Conservation (phyloP, 2,888 invertebrate species). For the Ellobium chinense region DNA sequence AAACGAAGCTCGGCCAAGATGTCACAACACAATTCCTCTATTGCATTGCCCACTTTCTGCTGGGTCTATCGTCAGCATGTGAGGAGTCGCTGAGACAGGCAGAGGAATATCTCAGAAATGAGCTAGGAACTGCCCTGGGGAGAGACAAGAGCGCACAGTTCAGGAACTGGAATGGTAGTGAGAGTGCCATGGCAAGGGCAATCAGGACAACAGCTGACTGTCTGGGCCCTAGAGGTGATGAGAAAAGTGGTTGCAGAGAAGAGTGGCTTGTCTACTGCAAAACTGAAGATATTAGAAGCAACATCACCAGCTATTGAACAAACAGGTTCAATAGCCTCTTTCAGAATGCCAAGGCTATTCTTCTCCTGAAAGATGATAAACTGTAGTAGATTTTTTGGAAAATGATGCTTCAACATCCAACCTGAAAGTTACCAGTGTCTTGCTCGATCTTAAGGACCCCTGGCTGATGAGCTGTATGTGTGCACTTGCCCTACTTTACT, state of each 20-base stretch:
- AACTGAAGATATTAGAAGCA: neutral
- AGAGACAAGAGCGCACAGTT: neutral
- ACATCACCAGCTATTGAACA: neutral
- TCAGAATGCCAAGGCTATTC: neutral
- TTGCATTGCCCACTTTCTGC: constrained; percentile 7
- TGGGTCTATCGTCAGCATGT: neutral
- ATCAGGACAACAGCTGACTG: neutral
- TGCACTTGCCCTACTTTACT: neutral
- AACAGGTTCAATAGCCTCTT: constrained; percentile 30
- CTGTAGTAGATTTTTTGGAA: neutral
- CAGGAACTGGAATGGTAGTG: neutral
- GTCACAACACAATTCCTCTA: neutral
- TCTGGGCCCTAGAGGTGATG: constrained; percentile 11
- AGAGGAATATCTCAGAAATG: neutral
- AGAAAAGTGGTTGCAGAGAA: constrained; percentile 18
- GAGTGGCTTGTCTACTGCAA: constrained; percentile 12
- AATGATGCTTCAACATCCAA: neutral
- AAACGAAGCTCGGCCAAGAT: neutral
- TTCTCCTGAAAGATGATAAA: neutral
- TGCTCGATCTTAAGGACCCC: neutral
- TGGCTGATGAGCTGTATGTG: neutral
- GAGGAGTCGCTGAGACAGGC: neutral
- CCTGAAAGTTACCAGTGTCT: neutral
- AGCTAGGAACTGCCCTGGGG: neutral
- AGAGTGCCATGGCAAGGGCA: neutral